These are phyloP conservation scores for Graptemys geographica DNA, from an alignment of 2,797 vertebrate species.

Conservation along the genomic window DNA sequence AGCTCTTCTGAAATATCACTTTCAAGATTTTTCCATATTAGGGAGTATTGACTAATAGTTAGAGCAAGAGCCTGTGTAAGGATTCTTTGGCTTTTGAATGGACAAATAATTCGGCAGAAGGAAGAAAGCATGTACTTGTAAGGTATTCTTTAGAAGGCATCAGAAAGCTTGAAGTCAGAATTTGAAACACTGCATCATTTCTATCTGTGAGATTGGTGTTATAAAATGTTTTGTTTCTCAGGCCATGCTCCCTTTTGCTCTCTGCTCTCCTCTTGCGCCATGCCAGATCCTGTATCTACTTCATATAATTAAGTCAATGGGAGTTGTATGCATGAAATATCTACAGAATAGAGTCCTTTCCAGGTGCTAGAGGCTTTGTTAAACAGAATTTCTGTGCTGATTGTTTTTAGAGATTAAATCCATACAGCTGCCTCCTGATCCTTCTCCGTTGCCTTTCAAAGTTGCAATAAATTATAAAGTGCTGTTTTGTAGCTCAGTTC, in stretches of 20 bases:
- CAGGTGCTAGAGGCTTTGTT: not conserved
- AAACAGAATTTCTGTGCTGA: not conserved
- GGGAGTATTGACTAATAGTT: not conserved
- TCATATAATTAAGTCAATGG: not conserved
- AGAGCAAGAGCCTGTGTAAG: not conserved
- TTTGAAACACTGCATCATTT: not conserved
- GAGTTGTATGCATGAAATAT: not conserved
- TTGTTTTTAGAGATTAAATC: not conserved
- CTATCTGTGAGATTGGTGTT: not conserved
- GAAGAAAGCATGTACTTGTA: not conserved
- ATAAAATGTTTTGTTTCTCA: not conserved
- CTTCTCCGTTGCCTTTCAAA: not conserved
- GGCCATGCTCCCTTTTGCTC: not conserved
- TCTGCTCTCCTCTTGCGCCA: accelerated
- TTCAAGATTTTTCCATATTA: not conserved
- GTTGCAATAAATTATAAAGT: not conserved
- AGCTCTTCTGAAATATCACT: not conserved
- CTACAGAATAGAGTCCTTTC: not conserved
- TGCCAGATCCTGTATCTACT: not conserved
- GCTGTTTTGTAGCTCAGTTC: not conserved
- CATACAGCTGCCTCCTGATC: not conserved
- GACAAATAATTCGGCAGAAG: not conserved
- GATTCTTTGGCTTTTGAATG: not conserved
- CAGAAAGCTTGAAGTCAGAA: not conserved
- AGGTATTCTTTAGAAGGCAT: not conserved